A percentile compares a stretch with the other conserved stretches of the same genome.
phyloP scores from a whole-genome alignment of 2,888 invertebrate genomes.

The Rhorus exstirpatorius region DNA sequence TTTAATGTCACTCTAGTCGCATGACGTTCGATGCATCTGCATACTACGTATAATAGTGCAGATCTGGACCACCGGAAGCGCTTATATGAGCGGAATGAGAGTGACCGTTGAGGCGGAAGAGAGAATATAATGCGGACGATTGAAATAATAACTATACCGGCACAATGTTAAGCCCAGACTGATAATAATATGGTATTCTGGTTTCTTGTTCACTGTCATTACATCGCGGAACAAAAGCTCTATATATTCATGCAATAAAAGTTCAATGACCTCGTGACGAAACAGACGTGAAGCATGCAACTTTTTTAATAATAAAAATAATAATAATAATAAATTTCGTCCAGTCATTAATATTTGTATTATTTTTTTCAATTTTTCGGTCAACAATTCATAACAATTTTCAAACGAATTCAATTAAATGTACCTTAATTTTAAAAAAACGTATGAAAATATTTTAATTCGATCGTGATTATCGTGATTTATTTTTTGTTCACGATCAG shows the following conservation, averaged over 20 bases:
- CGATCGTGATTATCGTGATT: neutral
- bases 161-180: conserved; percentile 30
- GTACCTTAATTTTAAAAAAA: neutral
- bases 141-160: conserved; percentile 47
- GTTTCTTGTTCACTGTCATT: conserved; percentile 39
- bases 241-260: conserved; percentile 36
- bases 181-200: conserved; percentile 34
- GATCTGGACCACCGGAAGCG: conserved; percentile 60
- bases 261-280: conserved; percentile 35
- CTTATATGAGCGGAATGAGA: conserved; percentile 44
- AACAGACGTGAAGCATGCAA: neutral
- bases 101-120: conserved; percentile 56
- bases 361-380: neutral
- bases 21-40: neutral
- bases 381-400: neutral
- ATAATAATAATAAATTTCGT: neutral
- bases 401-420: neutral
- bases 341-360: neutral
- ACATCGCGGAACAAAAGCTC: conserved; percentile 50
- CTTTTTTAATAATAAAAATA: too few relatives aligned
- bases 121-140: conserved; percentile 35
- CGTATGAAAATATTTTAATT: neutral
- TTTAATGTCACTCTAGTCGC: neutral
- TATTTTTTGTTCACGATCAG: too few relatives aligned
- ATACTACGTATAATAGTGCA: neutral